These are phyloP conservation scores for Diadema setosum DNA, from an alignment of 35 echinoderm and acorn worm species.

Conservation along the genomic window DNA sequence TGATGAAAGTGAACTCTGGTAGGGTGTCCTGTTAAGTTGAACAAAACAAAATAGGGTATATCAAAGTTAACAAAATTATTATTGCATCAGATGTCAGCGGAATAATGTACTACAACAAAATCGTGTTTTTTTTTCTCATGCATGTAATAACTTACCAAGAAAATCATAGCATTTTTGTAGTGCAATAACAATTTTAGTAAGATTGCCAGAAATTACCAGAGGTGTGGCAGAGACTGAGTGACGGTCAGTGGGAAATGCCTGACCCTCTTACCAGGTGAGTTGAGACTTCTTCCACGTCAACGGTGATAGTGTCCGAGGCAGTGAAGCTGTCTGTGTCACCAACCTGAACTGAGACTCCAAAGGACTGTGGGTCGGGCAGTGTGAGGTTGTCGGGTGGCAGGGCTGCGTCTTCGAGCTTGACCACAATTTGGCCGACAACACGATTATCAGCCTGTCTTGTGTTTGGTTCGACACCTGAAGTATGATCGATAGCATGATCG, in stretches of 20 bases:
- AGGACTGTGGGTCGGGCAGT: conserved; percentile 23
- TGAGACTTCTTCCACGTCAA: conserved; percentile 28
- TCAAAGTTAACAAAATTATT: too few species aligned
- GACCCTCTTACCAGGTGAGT: conserved; percentile 56
- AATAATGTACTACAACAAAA: background rate
- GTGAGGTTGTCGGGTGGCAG: conserved; percentile 70
- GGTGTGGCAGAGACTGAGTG: too few species aligned
- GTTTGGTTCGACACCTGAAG: too few species aligned
- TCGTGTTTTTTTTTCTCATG: too few species aligned
- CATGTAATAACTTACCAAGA: too few species aligned
- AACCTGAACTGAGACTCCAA: conserved; percentile 26
- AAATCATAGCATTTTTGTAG: too few species aligned
- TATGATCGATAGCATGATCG: too few species aligned
- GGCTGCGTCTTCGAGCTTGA: conserved; percentile 58
- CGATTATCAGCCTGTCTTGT: conserved; percentile 8
- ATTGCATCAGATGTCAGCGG: too few species aligned
- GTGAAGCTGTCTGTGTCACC: conserved; percentile 41
- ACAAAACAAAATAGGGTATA: background rate
- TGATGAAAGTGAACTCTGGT: conserved; percentile 37
- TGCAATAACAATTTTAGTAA: too few species aligned
- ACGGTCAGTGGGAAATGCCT: too few species aligned
- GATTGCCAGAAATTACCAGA: too few species aligned
- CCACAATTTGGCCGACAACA: conserved; percentile 69
- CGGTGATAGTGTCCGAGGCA: conserved; percentile 4
- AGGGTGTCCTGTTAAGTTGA: conserved; percentile 14